Percentiles rank a stretch among this genome's conserved stretches.
phyloP scores from a whole-genome alignment of 1,140 invertebrate species.

The Megalopta genalis region DNA sequence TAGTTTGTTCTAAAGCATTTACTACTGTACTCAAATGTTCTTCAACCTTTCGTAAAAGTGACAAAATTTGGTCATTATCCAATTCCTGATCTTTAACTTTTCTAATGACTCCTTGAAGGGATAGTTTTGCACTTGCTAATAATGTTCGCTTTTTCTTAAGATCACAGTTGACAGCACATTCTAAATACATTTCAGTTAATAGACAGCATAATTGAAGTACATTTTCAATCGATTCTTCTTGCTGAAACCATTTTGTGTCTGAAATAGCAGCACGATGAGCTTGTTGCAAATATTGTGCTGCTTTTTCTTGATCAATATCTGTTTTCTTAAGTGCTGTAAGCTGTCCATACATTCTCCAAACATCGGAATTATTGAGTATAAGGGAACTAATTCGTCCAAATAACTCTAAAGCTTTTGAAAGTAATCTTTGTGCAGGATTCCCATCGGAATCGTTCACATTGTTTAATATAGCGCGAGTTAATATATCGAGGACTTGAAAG shows the following conservation, averaged over 20 bases:
- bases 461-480: constrained; percentile 87
- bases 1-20: constrained; percentile 56
- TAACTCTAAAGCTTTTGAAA: constrained; percentile 86
- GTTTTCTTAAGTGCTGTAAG: constrained; percentile 81
- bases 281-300: constrained; percentile 83
- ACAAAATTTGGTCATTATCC: constrained; percentile 69
- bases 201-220: constrained; percentile 79
- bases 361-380: constrained; percentile 84
- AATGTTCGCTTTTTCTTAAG: constrained; percentile 76
- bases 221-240: constrained; percentile 76
- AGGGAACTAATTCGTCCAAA: constrained; percentile 89
- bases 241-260: constrained; percentile 84
- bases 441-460: constrained; percentile 83
- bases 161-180: constrained; percentile 65
- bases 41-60: constrained; percentile 68
- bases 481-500: constrained; percentile 86
- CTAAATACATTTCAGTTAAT: constrained; percentile 75
- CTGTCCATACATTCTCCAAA: constrained; percentile 91
- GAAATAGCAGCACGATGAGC: constrained; percentile 82
- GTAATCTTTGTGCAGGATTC: constrained; percentile 79
- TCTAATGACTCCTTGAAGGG: constrained; percentile 80
- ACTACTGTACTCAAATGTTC: constrained; percentile 58
- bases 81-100: constrained; percentile 80
- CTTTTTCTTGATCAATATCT: constrained; percentile 79
- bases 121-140: constrained; percentile 83